A percentile compares a stretch with the other conserved stretches of the same genome.
Conservation (phyloP, 2,888 invertebrate genomes). For the Eudasyphora cyanicolor region DNA sequence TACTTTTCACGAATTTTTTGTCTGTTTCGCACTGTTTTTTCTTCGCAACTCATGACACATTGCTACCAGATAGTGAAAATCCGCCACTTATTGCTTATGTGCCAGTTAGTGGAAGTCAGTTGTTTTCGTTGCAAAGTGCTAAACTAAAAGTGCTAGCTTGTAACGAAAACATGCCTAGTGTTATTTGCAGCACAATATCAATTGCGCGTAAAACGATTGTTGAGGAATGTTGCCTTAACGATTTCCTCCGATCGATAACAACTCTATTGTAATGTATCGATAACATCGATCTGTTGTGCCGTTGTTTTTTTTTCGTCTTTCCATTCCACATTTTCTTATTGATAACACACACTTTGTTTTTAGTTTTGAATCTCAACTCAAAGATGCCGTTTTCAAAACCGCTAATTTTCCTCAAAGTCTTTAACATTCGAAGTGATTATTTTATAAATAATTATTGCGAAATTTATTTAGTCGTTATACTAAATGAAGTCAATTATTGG, state of each 20-base stretch:
- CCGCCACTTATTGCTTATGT: too few relatives aligned
- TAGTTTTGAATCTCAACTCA: conserved; percentile 50
- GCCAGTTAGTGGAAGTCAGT: too few relatives aligned
- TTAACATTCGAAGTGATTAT: conserved; percentile 27
- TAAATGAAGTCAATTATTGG: conserved; percentile 44
- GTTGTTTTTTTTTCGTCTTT: not conserved
- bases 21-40: too few relatives aligned
- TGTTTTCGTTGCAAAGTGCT: too few relatives aligned
- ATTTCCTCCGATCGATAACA: too few relatives aligned
- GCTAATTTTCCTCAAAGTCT: conserved; percentile 63
- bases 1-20: too few relatives aligned
- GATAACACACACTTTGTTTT: conserved; percentile 21
- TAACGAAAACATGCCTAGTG: too few relatives aligned
- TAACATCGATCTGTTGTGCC: not conserved
- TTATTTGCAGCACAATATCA: too few relatives aligned
- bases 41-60: too few relatives aligned
- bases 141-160: too few relatives aligned
- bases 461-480: not conserved
- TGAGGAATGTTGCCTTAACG: not conserved
- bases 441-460: conserved; percentile 2
- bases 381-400: conserved; percentile 69
- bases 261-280: not conserved
- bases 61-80: too few relatives aligned
- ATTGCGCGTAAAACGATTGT: too few relatives aligned
- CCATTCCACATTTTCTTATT: not conserved